Evolutionary conservation across 2,888 invertebrate genomes (phyloP), one percentile per base, ranked within the genome.

Genomic region (Diarsia brunnea): DNA sequence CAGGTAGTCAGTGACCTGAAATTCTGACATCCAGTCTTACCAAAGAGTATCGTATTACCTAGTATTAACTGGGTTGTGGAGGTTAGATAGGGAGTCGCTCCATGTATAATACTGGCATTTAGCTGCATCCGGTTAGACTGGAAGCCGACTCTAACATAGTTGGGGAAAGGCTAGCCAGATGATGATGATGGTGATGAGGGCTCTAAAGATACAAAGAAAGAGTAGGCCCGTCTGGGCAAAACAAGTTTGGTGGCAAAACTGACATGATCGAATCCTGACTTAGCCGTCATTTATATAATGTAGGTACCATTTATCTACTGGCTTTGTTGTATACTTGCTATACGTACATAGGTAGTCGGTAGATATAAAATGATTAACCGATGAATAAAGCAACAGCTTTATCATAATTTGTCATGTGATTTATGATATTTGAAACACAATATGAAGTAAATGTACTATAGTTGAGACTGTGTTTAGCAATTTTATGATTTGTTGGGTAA

Each of bases 391-490:
- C 27, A 80, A 79, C 45, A 65, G 38, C 21, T 43, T 75, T 55
- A 67, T 80, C 75, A 4, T 80, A 67, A 78, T 78, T 61, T 74
- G 49, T 55, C 53, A 49, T 80, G n/a, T 80, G 61, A 31, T 80
- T 74, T 67, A 74, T 55, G 67, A n/a, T 58, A 16, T 60, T 53
- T 53, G n/a, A 65, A 51, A 65, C 47, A 55, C 31, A 8, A 58
- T 11, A 51, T 38, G 19, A 77, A 60, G 38, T 67, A 43, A n/a
- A 16, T 51, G 3, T n/a, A 19, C 45, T 19, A 7, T 43, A 60
- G 10, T 21, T 27, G 24, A 14, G 11, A 51, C 16, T 38, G 31
- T 24, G 43, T 43, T 21, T 11, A 4, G 10, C 16, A 19, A 27
- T 60, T 69, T 69, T 43, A 8, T 19, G 16, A 45, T 27, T 49